Base-by-base conservation (phyloP, 2,797 vertebrate species). In the Pangasius djambal region DNA sequence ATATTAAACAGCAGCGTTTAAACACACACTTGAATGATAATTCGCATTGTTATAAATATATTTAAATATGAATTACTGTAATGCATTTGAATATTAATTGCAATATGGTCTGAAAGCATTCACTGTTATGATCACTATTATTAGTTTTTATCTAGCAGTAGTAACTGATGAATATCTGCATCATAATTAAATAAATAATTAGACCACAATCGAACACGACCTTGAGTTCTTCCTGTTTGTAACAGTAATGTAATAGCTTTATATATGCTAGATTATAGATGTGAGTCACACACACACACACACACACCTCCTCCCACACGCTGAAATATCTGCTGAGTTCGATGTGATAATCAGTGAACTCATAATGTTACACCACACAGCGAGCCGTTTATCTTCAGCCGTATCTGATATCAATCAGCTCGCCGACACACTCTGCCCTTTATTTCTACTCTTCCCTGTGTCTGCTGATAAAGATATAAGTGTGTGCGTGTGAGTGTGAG, bases 331-430 rank as follows among this genome's bases (percentile, higher is more conserved):
- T n/a, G 25, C 18, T 61, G 79, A 78, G 31, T 48, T 55, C 37
- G 8, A 57, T 20, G 52, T 55, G 3, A 28, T 65, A 83, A 44
- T 83, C 52, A 37, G 16, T 3, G 9, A 74, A 70, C 25, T 78
- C 44, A 31, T 78, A 55, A 78, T n/a, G 16, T 81, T 81, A 37
- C 31, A 65, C 15, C 82, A 83, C 79, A 40, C 57, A 44, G 57
- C 25, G 12, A 61, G 57, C 28, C 0, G 15, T 83, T 65, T 65
- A 65, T 83, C 82, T 65, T 20, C 22, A 65, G 59, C 40, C 1
- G 4, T 65, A 65, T 83, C 59, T 28, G 59, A 63, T 37, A 16
- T 65, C 82, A 6, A 48, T 83, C 37, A 48, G 81, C 37, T 48
- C 28, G 1, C 82, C 40, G 25, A 48, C 25, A 65, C 10, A 65